These are phyloP conservation scores for Lepidocyrtinus sp. DNA, from an alignment of 2,888 invertebrate species.

Conservation along the genomic window DNA sequence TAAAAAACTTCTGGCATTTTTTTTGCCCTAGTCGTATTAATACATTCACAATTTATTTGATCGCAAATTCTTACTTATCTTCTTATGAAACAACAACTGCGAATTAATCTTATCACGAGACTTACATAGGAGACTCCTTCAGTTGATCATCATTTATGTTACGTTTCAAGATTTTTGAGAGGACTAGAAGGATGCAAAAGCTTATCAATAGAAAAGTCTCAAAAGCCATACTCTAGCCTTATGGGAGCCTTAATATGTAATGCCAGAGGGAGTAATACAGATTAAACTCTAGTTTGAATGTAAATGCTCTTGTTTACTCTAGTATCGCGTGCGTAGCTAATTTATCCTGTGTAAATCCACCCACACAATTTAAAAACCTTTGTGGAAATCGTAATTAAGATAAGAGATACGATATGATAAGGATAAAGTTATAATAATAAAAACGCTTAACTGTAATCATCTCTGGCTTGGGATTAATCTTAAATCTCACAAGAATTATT, in stretches of 20 bases:
- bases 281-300: too few species aligned
- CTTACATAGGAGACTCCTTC: slow-evolving; percentile 25
- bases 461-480: not conserved
- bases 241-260: too few species aligned
- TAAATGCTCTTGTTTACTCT: too few species aligned
- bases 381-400: slow-evolving; percentile 30
- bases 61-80: too few species aligned
- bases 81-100: too few species aligned
- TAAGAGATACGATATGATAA: not conserved
- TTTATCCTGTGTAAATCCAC: slow-evolving; percentile 37
- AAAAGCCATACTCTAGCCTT: too few species aligned
- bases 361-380: slow-evolving; percentile 36
- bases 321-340: slow-evolving; percentile 6
- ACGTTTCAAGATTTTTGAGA: slow-evolving; percentile 37
- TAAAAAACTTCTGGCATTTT: not conserved
- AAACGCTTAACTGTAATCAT: not conserved
- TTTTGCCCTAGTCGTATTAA: not conserved
- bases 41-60: too few species aligned
- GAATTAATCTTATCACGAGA: slow-evolving; percentile 26
- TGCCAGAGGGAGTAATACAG: too few species aligned
- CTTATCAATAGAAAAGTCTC: too few species aligned
- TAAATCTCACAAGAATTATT: not conserved
- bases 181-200: too few species aligned
- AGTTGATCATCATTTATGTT: slow-evolving; percentile 41
- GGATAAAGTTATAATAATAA: not conserved